Evolutionary conservation across 2,888 invertebrate species (phyloP).

Genomic region (Zygaena filipendulae): DNA sequence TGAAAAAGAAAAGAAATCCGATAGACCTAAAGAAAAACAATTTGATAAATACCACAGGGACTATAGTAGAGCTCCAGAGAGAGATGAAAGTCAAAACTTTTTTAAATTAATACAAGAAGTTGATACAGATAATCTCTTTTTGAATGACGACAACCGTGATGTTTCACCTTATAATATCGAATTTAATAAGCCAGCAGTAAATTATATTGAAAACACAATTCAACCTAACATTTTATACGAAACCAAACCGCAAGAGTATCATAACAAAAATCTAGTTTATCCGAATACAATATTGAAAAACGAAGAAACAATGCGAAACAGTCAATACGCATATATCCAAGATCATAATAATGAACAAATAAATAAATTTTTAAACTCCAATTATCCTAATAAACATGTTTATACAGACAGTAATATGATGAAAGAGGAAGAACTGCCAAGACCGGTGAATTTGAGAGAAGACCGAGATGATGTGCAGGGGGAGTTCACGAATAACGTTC

Average conservation of each 20-base stretch:
- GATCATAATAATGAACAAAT: slow-evolving; percentile 14
- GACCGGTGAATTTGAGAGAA: slow-evolving; percentile 38
- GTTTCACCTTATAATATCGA: slow-evolving; percentile 13
- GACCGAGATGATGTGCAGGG: slow-evolving; percentile 31
- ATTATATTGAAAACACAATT: slow-evolving; percentile 6
- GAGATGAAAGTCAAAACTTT: slow-evolving; percentile 3
- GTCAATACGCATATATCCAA: slow-evolving; percentile 16
- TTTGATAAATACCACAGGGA: slow-evolving; percentile 17
- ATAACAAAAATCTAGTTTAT: slow-evolving; percentile 8
- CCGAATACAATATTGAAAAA: slow-evolving; percentile 16
- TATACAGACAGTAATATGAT: slow-evolving; percentile 19
- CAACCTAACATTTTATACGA: slow-evolving; percentile 11
- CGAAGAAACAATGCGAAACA: slow-evolving; percentile 21
- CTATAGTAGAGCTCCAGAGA: neutral
- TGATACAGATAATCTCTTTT: slow-evolving; percentile 2
- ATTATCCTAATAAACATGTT: slow-evolving; percentile 7
- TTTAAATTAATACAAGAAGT: slow-evolving; percentile 5
- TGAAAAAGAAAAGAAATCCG: slow-evolving; percentile 22
- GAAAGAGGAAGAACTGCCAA: slow-evolving; percentile 35
- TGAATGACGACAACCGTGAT: neutral
- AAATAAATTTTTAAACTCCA: slow-evolving; percentile 8
- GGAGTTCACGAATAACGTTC: slow-evolving; percentile 41
- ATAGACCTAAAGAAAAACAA: slow-evolving; percentile 16
- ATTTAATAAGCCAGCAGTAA: slow-evolving; percentile 9
- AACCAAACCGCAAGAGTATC: slow-evolving; percentile 4